phyloP scores from a whole-genome alignment of 2,888 invertebrate genomes.

The Agrotis exclamationis region DNA sequence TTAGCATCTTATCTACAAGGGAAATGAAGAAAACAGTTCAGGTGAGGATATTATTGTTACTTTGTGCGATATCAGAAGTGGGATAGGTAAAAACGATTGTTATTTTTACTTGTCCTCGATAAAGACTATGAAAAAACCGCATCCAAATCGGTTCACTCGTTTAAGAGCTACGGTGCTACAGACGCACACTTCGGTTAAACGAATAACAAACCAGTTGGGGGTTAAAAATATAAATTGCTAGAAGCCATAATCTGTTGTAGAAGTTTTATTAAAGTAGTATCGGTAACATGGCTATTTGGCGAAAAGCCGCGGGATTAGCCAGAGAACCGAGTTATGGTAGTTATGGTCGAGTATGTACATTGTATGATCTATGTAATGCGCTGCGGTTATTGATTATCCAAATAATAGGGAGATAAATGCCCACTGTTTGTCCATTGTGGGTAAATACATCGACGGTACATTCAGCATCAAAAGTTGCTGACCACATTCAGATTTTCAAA shows the following conservation, averaged over 20 bases:
- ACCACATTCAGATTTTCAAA: too few species aligned
- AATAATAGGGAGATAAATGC: background rate
- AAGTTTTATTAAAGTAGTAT: too few species aligned
- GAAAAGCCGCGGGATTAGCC: background rate
- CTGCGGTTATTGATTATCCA: conserved; percentile 8
- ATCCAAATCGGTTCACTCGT: too few species aligned
- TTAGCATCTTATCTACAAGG: conserved; percentile 54
- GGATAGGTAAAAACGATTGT: background rate
- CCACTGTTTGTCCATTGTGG: background rate
- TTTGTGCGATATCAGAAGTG: conserved; percentile 11
- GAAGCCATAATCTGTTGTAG: too few species aligned
- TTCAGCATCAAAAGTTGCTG: too few species aligned
- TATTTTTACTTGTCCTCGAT: conserved; percentile 11
- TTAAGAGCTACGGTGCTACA: too few species aligned
- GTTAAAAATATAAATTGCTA: too few species aligned
- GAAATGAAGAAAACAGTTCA: conserved; percentile 50
- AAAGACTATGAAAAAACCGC: too few species aligned
- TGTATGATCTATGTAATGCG: background rate
- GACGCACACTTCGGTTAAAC: too few species aligned
- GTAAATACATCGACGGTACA: background rate
- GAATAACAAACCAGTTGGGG: too few species aligned
- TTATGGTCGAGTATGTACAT: too few species aligned
- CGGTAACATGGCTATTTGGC: background rate
- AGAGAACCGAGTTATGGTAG: background rate
- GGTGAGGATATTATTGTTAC: conserved; percentile 37